Base-by-base conservation (phyloP, 2,797 vertebrate genomes). In the Neostethus bicornis region DNA sequence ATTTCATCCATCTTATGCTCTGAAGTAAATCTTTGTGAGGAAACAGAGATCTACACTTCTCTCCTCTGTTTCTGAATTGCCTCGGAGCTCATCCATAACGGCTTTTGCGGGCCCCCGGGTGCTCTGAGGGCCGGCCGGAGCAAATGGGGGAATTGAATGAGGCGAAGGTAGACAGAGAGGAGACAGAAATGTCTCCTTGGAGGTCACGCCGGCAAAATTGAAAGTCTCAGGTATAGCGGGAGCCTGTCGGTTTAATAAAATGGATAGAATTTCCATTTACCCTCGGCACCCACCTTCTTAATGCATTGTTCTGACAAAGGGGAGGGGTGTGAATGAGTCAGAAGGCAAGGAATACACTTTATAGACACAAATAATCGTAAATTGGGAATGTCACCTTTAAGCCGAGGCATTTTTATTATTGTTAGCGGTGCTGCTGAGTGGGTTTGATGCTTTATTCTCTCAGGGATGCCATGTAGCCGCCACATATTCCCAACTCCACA, bases 301-400 rank as follows among this genome's bases (percentile, higher is more conserved):
- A 96, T 95, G 93, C 93, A 95, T 95, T 95, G 93, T 94, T 95
- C 94, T 93, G 89, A 65, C 90, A 90, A 87, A n/a, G n/a, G 88
- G 76, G 66, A 62, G 59, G 79, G 82, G 51, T 1, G 62, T 63
- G 92, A 93, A 93, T 92, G 94, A 96, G 93, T 93, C 94, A 93
- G 93, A 92, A 95, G 94, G 93, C 90, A 90, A 94, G 93, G 94
- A 96, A 97, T 93, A 94, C 94, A 93, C 95, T 98, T 98, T 98
- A 97, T 96, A 95, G 96, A 95, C 96, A 96, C 95, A 96, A 98
- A 98, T 96, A 97, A 96, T 95, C 95, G 93, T 98, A 97, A 97
- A 98, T 97, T 97, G 93, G 92, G 93, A 96, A 96, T 97, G 96
- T 98, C 96, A 98, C 96, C 95, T 97, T 97, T 96, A 96, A 95